phyloP scores from a whole-genome alignment of 1,140 invertebrate species.

The Melipona quadrifasciata region DNA sequence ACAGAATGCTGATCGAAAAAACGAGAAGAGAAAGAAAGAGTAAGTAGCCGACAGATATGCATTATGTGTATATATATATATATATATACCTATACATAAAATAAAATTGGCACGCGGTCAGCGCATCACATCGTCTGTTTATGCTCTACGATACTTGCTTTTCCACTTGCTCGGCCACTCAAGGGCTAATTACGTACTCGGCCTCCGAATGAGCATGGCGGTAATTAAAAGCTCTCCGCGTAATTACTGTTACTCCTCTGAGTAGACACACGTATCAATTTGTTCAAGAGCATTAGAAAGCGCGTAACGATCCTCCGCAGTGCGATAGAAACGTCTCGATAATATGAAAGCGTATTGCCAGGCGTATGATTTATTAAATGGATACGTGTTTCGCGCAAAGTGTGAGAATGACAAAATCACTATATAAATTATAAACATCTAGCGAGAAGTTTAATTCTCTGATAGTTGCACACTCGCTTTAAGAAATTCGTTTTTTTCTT shows the following conservation, averaged over 20 bases:
- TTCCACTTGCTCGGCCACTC: too few species aligned
- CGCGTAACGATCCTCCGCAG: neutral
- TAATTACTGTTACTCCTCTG: neutral
- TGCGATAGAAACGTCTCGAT: neutral
- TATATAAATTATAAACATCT: neutral
- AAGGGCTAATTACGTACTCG: conserved; percentile 12
- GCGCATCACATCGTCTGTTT: too few species aligned
- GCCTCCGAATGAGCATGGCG: neutral
- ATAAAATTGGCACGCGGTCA: neutral
- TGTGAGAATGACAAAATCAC: neutral
- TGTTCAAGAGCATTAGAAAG: neutral
- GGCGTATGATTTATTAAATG: neutral
- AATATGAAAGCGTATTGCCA: neutral
- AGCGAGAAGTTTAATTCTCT: too few species aligned
- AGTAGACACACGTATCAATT: conserved; percentile 1
- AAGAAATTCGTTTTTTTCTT: neutral
- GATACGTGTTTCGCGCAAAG: too few species aligned
- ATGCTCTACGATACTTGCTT: neutral
- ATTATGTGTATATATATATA: too few species aligned
- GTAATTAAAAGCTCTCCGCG: conserved; percentile 8
- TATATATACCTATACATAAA: neutral
- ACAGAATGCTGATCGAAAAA: too few species aligned
- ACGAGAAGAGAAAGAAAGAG: neutral
- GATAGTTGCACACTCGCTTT: neutral
- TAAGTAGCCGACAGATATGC: neutral